A percentile compares a stretch with the other conserved stretches of the same genome.
Evolutionary conservation across 30 jellyfish, hydroid and myxozoan genomes (phyloP).

Genomic region (Aurelia sp.): DNA sequence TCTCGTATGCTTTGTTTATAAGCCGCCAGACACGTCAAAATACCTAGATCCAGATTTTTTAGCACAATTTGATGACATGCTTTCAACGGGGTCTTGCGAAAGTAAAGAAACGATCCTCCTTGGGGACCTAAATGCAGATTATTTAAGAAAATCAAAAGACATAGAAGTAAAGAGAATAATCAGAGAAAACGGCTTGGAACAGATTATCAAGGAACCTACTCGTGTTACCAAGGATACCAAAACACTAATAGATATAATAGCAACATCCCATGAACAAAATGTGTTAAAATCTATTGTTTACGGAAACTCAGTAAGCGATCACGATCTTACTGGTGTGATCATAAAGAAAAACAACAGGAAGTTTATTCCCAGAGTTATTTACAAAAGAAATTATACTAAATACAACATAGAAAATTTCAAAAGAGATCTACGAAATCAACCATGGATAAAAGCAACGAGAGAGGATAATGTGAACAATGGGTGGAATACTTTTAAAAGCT

Average conservation of each 20-base stretch:
- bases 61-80: conserved; percentile 13
- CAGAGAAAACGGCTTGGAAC: conserved; percentile 15
- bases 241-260: neutral
- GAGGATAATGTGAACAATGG: conserved; percentile 38
- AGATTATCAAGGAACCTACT: conserved; percentile 23
- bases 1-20: conserved; percentile 30
- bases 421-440: conserved; percentile 1
- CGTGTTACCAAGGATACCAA: neutral
- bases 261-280: conserved; percentile 2
- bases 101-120: conserved; percentile 27
- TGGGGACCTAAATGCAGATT: conserved; percentile 48
- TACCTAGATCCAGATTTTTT: conserved; percentile 22
- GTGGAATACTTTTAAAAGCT: conserved; percentile 25
- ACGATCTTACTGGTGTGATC: conserved; percentile 46
- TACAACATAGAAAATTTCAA: too few species aligned
- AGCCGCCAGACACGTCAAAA: conserved; percentile 38
- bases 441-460: conserved; percentile 39
- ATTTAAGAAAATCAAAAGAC: conserved; percentile 26
- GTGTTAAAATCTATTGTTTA: conserved; percentile 14
- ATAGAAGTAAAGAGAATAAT: conserved; percentile 40
- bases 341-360: neutral
- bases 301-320: conserved; percentile 50
- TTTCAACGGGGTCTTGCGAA: neutral
- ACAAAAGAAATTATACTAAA: too few species aligned
- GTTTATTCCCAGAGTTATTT: too few species aligned